Percentiles rank a stretch among this genome's conserved stretches.
Evolutionary conservation across 2,113 vertebrate species (phyloP).

Genomic region (Acrocephalus arundinaceus): DNA sequence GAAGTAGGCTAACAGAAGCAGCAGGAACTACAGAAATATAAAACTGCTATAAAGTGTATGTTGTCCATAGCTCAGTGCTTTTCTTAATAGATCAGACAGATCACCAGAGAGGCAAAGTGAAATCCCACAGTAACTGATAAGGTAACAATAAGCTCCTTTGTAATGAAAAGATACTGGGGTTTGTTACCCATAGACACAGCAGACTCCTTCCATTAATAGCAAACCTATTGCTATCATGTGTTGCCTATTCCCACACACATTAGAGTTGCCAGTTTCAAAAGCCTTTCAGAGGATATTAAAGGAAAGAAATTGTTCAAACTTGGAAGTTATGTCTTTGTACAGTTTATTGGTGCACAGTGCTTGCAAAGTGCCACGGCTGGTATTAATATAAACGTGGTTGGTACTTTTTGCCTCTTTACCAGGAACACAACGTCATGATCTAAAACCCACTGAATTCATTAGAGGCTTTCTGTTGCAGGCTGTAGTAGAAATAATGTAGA

Average conservation of each 20-base stretch:
- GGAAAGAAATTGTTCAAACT: conserved; percentile 20
- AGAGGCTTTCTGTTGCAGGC: background rate
- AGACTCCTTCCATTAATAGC: conserved; percentile 54
- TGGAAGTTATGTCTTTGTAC: conserved; percentile 16
- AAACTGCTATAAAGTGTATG: conserved; percentile 37
- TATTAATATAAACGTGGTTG: background rate
- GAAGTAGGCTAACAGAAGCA: conserved; percentile 21
- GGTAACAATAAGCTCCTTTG: conserved; percentile 51
- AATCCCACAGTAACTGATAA: conserved; percentile 41
- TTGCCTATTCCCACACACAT: conserved; percentile 45
- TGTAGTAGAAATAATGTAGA: background rate
- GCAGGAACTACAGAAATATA: conserved; percentile 19
- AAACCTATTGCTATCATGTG: conserved; percentile 39
- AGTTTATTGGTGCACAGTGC: background rate
- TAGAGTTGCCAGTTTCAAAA: conserved; percentile 45
- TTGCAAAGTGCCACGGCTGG: background rate
- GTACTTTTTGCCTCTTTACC: background rate
- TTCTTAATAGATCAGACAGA: conserved; percentile 53
- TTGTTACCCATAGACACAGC: conserved; percentile 30
- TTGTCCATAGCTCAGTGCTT: conserved; percentile 57
- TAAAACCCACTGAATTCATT: background rate
- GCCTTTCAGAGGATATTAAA: conserved; percentile 42
- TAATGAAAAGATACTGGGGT: conserved; percentile 45
- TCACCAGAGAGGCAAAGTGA: conserved; percentile 45
- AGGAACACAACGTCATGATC: background rate